phyloP scores from a whole-genome alignment of 1,140 invertebrate genomes.

The Hycleus cichorii region DNA sequence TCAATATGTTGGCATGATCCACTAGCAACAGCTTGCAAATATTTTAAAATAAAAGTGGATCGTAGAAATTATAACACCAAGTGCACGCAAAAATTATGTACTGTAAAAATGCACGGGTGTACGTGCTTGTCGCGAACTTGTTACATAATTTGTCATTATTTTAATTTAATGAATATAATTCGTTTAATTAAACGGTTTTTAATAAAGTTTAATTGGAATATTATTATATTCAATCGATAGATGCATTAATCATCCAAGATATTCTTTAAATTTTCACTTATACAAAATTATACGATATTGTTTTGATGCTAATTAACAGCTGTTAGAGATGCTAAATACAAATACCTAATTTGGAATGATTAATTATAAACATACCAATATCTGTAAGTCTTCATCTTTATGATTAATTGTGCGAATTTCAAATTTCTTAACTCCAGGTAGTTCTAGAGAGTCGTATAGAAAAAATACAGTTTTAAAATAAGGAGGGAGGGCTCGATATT shows the following conservation, averaged over 20 bases:
- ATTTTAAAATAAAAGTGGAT: conserved; percentile 4
- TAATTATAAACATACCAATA: conserved; percentile 12
- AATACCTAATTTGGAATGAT: conserved; percentile 17
- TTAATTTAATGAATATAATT: no score
- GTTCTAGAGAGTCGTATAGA: no score
- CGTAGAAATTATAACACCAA: conserved; percentile 5
- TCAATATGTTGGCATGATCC: conserved; percentile 16
- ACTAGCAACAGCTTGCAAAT: conserved; percentile 12
- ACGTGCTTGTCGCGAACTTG: no score
- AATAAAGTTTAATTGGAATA: no score
- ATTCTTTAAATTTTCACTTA: not conserved
- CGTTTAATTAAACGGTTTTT: no score
- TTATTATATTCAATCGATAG: not conserved
- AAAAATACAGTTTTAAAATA: no score
- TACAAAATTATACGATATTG: conserved; percentile 11
- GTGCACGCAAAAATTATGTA: no score
- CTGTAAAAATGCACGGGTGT: no score
- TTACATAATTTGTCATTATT: no score
- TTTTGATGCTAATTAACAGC: conserved; percentile 16
- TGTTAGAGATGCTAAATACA: conserved; percentile 13
- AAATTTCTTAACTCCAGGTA: no score
- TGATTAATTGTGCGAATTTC: conserved; percentile 11
- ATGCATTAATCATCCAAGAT: conserved; percentile 9
- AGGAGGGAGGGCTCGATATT: no score
- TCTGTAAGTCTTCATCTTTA: conserved; percentile 11